Conservation (phyloP, 2,113 vertebrate genomes). For the Callocephalon fimbriatum region DNA sequence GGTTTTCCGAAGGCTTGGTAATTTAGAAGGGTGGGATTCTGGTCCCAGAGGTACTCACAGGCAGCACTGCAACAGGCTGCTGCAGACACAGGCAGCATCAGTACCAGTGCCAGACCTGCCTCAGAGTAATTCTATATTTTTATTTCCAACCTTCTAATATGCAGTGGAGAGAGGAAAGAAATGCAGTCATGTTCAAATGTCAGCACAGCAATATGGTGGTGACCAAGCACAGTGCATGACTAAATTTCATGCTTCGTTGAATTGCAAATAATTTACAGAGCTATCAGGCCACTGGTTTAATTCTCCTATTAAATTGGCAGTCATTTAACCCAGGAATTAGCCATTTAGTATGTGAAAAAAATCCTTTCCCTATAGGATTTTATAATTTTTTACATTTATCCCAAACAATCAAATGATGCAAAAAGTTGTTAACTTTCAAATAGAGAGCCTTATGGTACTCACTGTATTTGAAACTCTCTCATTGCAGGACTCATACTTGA, state of each 20-base stretch:
- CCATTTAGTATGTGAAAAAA: not conserved
- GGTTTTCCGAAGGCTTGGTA: not conserved
- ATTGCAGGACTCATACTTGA: not conserved
- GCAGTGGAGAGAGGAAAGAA: not conserved
- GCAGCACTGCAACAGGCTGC: not conserved
- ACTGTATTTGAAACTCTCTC: not conserved
- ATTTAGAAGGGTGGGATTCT: not conserved
- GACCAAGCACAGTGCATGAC: not conserved
- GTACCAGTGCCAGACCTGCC: not conserved
- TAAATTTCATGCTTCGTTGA: slow-evolving; percentile 53
- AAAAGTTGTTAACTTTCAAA: not conserved
- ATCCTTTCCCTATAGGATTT: not conserved
- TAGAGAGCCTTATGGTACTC: not conserved
- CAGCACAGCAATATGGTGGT: not conserved
- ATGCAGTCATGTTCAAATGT: slow-evolving; percentile 1
- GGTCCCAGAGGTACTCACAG: not conserved
- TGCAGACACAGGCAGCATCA: not conserved
- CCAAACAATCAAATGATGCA: not conserved
- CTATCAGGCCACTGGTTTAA: not conserved
- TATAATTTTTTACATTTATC: not conserved
- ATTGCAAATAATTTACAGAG: slow-evolving; percentile 32
- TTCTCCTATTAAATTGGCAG: not conserved
- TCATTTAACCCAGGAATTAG: not conserved
- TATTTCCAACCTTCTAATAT: not conserved
- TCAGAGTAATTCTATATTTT: not conserved